Evolutionary conservation across 2,888 invertebrate genomes (phyloP).

Genomic region (Emmelina monodactyla): DNA sequence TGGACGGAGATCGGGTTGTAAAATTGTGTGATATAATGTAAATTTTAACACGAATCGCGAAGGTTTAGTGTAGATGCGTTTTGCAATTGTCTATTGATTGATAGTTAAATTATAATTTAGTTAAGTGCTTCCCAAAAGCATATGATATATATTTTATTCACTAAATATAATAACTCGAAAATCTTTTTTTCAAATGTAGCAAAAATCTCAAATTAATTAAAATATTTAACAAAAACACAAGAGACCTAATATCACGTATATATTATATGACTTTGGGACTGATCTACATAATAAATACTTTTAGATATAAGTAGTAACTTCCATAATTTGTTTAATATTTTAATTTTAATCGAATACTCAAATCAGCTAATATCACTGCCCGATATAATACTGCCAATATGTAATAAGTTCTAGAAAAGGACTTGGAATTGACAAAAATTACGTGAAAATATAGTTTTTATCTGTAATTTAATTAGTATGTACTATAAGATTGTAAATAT

Average conservation of each 20-base stretch:
- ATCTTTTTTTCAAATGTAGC: no score
- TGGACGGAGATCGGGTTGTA: background rate
- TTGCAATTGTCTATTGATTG: conserved; percentile 20
- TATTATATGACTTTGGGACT: conserved; percentile 49
- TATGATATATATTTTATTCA: no score
- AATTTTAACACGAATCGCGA: conserved; percentile 39
- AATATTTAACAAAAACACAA: no score
- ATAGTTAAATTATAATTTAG: conserved; percentile 33
- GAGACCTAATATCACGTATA: no score
- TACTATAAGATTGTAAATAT: conserved; percentile 56
- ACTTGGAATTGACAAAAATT: conserved; percentile 7
- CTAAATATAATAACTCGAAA: no score
- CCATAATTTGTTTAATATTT: conserved; percentile 23
- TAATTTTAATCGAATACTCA: conserved; percentile 31
- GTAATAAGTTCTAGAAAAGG: background rate
- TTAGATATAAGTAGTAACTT: conserved; percentile 21
- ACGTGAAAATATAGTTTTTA: conserved; percentile 7
- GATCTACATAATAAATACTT: conserved; percentile 23
- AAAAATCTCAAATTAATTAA: no score
- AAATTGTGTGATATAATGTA: conserved; percentile 54
- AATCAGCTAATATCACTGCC: conserved; percentile 40
- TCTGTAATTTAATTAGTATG: conserved; percentile 20
- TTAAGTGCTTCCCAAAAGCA: conserved; percentile 40
- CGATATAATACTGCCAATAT: conserved; percentile 25
- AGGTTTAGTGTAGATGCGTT: conserved; percentile 14